phyloP scores from a whole-genome alignment of 2,113 vertebrate species.

The Mus spicilegus region DNA sequence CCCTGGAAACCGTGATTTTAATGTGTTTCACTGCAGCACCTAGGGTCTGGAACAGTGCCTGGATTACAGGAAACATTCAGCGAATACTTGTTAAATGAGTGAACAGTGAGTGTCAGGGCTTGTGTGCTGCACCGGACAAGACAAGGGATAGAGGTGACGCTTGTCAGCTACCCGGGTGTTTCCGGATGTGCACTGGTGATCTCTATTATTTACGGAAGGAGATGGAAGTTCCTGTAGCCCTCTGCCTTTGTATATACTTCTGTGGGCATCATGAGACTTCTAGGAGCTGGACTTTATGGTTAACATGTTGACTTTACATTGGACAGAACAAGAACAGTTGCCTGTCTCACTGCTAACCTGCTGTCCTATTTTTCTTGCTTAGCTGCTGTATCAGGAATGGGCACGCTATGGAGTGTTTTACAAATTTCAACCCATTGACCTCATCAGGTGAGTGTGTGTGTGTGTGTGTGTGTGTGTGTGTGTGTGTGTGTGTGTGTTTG shows the following conservation, averaged over 20 bases:
- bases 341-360: neutral
- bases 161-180: neutral
- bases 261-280: neutral
- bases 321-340: neutral
- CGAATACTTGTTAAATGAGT: neutral
- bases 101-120: neutral
- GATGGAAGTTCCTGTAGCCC: neutral
- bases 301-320: neutral
- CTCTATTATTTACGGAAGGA: neutral
- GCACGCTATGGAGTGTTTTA: constrained; percentile 97
- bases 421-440: constrained; percentile 97
- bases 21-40: neutral
- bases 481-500: no score
- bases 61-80: neutral
- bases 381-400: constrained; percentile 98
- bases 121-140: neutral
- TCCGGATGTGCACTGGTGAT: neutral
- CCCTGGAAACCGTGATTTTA: neutral
- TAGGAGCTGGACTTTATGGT: neutral
- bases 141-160: neutral
- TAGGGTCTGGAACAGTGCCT: neutral
- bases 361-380: constrained; percentile 52
- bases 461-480: neutral
- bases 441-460: constrained; percentile 92
- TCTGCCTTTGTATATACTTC: neutral